A percentile compares a stretch with the other conserved stretches of the same genome.
Evolutionary conservation across 53 echinoderm and acorn worm genomes (phyloP).

Genomic region (Mesocentrotus franciscanus): DNA sequence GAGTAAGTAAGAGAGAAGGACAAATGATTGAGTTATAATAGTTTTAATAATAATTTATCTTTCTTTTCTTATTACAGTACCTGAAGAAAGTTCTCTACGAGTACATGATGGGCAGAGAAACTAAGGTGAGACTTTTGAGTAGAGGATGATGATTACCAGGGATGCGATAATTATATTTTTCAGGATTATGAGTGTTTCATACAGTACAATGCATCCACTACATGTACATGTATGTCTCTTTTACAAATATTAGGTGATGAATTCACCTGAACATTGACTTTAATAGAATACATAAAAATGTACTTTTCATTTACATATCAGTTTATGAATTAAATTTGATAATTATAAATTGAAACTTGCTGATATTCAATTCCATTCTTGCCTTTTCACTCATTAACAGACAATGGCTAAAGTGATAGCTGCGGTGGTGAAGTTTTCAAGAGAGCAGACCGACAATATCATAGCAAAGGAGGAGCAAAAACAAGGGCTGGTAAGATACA

Average conservation of each 20-base stretch:
- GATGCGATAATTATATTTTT: too few relatives aligned
- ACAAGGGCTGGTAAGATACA: slow-evolving; percentile 65
- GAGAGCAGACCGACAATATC: slow-evolving; percentile 87
- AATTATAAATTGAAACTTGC: not conserved
- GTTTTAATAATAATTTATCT: not conserved
- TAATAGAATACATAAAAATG: too few relatives aligned
- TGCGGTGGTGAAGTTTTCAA: slow-evolving; percentile 92
- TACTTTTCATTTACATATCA: too few relatives aligned
- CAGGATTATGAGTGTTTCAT: too few relatives aligned
- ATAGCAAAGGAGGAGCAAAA: slow-evolving; percentile 86
- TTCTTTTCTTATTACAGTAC: slow-evolving; percentile 74
- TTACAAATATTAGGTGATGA: too few relatives aligned
- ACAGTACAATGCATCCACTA: too few relatives aligned
- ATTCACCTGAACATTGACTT: too few relatives aligned
- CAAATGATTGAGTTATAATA: not conserved
- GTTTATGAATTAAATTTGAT: too few relatives aligned
- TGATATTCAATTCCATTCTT: not conserved
- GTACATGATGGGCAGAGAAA: slow-evolving; percentile 98
- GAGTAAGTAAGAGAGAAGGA: not conserved
- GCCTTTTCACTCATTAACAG: slow-evolving; percentile 53
- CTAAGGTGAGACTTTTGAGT: slow-evolving; percentile 80
- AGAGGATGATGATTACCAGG: not conserved
- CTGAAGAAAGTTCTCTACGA: slow-evolving; percentile 96
- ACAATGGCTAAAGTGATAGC: slow-evolving; percentile 99
- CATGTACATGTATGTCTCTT: too few relatives aligned